Evolutionary conservation across 2,888 invertebrate genomes (phyloP), one percentile per base, ranked within the genome.

Genomic region (Cerceris ruficornis): DNA sequence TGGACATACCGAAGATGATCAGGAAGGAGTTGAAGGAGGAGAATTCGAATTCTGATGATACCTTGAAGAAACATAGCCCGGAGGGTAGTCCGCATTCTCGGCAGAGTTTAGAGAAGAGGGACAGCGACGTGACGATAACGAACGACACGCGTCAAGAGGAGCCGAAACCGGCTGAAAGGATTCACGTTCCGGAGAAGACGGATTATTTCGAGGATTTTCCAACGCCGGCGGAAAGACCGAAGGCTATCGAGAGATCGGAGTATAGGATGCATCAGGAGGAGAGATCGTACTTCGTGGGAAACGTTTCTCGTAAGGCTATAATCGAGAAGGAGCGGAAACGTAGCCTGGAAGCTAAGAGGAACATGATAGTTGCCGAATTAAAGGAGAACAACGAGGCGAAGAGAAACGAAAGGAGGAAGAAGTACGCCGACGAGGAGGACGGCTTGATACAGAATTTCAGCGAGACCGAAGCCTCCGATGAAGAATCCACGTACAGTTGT

Each of bases 1-100:
- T 97, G 0, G 96, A 96, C 85, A 95, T 96, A 92, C 94, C 82
- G 92, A 94, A 91, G 93, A 94, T 90, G 94, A 93, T 91, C 71
- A 93, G 91, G 28, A 91, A 90, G 67, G 95, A 95, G 64, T 93
- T 93, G 84, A 80, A 73, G 14, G 83, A 84, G 0, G 72, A 75
- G 14, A 64, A 73, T 39, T 68, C 83, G 43, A 77, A 86, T 61
- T 72, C 88, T 89, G 86, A 89, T 0, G 85, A 85, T 1, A 77
- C 59, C 11, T 84, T 80, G 0, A 64, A 83, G 8, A 86, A 88
- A 6, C 88, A 86, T 0, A 90, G 82, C 6, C 85, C 87, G 0
- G 89, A 88, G 0, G 81, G 74, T 0, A 85, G 64, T 8, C 86
- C 80, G 0, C 80, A 50, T 0, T 86, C 86, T 7, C 61, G 83